Evolutionary conservation across 1,140 invertebrate species (phyloP), one percentile per base, ranked within the genome.

Genomic region (Drosophila fuyamai): DNA sequence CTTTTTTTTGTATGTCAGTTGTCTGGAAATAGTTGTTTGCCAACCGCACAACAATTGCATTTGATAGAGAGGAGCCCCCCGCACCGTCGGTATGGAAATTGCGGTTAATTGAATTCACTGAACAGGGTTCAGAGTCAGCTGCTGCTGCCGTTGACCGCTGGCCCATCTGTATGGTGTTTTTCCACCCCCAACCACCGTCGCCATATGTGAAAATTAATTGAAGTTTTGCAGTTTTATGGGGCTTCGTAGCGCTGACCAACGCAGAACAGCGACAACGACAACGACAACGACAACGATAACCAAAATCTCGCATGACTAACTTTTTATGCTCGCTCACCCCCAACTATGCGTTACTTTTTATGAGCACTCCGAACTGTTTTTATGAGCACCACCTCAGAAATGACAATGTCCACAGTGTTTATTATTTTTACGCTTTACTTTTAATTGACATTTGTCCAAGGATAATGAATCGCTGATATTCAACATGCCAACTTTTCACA

Each of bases 71-170:
- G 41, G 79, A 76, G 41, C 7, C 7, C 54, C 59, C 47, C 13
- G 43, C 27, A 46, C 61, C 36, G 75, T 44, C 53, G 66, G 75
- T 67, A 82, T 86, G 83, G 73, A 86, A 83, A 83, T 83, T 88
- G 83, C 67, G 84, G 83, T 89, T 86, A 86, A 86, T 86, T 86
- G 84, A 86, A 86, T 83, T 79, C 83, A 86, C 51, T 86, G 83
- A 89, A 70, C 83, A 79, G 51, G 63, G 76, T 85, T 81, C 79
- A 67, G 43, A 38, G 66, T 27, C 48, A 73, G 60, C 62, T 71
- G 63, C 61, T 63, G 40, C 60, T 58, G 47, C 61, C 65, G 47
- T 47, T 48, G 40, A 44, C 65, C 65, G 48, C 58, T 58, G 53
- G 13, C 46, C 43, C 41, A 43, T 58, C 18, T 65, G 36, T 35